Conservation (phyloP, 2,113 vertebrate genomes). For the Dasyprocta punctata region DNA sequence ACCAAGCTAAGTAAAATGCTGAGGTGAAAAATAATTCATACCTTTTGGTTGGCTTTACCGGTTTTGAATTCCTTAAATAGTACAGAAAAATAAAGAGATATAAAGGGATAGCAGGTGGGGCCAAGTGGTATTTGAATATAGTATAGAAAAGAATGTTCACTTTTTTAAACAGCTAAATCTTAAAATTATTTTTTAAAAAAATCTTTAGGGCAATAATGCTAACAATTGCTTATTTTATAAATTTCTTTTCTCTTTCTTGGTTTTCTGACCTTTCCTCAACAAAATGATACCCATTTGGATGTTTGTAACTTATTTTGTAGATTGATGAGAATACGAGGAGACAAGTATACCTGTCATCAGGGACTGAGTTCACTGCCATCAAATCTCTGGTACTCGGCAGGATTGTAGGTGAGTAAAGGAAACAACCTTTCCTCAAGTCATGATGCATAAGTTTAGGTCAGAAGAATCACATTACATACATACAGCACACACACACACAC, state of each 20-base stretch:
- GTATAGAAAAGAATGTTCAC: conserved; percentile 33
- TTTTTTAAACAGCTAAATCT: conserved; percentile 22
- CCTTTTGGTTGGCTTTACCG: conserved; percentile 2
- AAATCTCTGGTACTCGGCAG: conserved; percentile 91
- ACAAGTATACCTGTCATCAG: conserved; percentile 91
- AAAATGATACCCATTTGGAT: background rate
- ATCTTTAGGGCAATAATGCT: background rate
- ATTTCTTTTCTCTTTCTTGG: conserved; percentile 39
- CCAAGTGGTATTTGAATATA: background rate
- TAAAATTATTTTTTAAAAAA: background rate
- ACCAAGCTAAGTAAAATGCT: background rate
- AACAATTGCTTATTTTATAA: conserved; percentile 1
- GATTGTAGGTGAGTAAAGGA: conserved; percentile 89
- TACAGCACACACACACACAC: background rate
- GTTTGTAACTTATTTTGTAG: conserved; percentile 81
- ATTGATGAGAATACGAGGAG: conserved; percentile 89
- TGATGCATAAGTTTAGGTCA: background rate
- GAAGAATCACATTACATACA: background rate
- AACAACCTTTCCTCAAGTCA: background rate
- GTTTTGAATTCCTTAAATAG: background rate
- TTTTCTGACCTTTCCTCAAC: background rate
- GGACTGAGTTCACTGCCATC: conserved; percentile 91
- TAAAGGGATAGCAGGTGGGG: background rate
- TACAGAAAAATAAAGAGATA: background rate
- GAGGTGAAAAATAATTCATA: background rate